Percentiles rank a stretch among this genome's conserved stretches.
These are phyloP conservation scores for Osmoderma eremita DNA, from an alignment of 2,888 invertebrate species.

Conservation along the genomic window DNA sequence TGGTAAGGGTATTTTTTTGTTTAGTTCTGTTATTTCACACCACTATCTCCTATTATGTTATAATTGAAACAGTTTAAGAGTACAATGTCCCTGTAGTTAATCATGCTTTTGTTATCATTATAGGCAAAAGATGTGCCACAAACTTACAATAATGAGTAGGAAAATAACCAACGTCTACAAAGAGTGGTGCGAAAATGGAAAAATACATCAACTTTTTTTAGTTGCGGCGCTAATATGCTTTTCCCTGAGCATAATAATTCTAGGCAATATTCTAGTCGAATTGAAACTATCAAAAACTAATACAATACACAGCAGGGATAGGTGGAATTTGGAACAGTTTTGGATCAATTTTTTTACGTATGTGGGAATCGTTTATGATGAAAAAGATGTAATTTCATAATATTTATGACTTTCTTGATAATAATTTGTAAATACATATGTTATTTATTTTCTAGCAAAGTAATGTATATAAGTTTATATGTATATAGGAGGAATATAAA, in stretches of 20 bases:
- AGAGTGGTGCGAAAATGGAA: conserved; percentile 54
- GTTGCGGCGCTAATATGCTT: conserved; percentile 60
- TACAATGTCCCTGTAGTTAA: not conserved
- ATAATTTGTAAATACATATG: too few relatives aligned
- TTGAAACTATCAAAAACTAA: conserved; percentile 51
- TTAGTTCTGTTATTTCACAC: too few relatives aligned
- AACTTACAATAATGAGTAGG: conserved; percentile 46
- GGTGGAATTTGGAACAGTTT: conserved; percentile 21
- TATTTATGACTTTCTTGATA: too few relatives aligned
- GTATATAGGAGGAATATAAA: too few relatives aligned
- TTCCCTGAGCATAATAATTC: conserved; percentile 57
- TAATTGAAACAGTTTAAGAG: not conserved
- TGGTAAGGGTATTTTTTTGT: too few relatives aligned
- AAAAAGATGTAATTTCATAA: too few relatives aligned
- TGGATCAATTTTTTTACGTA: conserved; percentile 18
- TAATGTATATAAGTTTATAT: too few relatives aligned
- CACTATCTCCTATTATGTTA: too few relatives aligned
- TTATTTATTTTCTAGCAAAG: too few relatives aligned
- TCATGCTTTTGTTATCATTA: conserved; percentile 43
- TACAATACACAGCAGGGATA: not conserved
- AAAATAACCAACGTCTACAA: conserved; percentile 50
- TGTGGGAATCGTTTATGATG: not conserved
- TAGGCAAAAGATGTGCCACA: conserved; percentile 51
- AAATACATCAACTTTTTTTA: conserved; percentile 56
- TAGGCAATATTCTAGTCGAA: conserved; percentile 59